A percentile compares a stretch with the other conserved stretches of the same genome.
Evolutionary conservation across 2,113 vertebrate genomes (phyloP).

Genomic region (Aix galericulata): DNA sequence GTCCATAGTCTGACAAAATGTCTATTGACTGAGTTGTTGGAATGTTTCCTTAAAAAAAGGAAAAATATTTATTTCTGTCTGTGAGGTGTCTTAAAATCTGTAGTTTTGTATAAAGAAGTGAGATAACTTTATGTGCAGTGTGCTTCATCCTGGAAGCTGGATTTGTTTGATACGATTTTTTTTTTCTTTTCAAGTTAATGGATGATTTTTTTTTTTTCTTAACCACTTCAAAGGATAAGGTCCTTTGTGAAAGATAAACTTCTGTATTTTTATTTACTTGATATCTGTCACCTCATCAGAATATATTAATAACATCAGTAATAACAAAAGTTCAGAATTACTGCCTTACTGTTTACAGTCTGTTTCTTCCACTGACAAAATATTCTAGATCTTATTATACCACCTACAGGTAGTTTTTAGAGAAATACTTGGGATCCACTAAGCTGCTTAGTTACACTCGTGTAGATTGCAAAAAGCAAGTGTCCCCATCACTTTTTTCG

Average conservation of each 20-base stretch:
- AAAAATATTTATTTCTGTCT: neutral
- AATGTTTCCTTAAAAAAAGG: neutral
- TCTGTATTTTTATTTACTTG: neutral
- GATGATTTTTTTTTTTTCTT: neutral
- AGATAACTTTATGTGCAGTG: neutral
- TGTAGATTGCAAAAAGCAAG: neutral
- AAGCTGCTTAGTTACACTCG: neutral
- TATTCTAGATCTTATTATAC: slow-evolving; percentile 64
- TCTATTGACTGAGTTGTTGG: neutral
- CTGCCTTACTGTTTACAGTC: neutral
- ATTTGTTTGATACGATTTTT: neutral
- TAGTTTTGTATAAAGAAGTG: neutral
- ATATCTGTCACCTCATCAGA: neutral
- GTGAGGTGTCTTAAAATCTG: neutral
- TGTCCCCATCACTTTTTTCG: rapidly evolving
- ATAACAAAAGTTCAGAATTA: neutral
- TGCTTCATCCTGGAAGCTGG: neutral
- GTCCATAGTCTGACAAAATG: neutral
- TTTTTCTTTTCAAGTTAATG: neutral
- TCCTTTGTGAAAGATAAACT: neutral
- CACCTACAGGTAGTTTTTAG: slow-evolving; percentile 64
- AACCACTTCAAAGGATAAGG: neutral
- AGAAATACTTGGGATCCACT: slow-evolving; percentile 1
- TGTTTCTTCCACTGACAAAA: slow-evolving; percentile 8
- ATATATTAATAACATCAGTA: neutral